Percentiles rank a stretch among this genome's conserved stretches.
Conservation (phyloP, 2,888 invertebrate species). For the Steinernema carpocapsae region DNA sequence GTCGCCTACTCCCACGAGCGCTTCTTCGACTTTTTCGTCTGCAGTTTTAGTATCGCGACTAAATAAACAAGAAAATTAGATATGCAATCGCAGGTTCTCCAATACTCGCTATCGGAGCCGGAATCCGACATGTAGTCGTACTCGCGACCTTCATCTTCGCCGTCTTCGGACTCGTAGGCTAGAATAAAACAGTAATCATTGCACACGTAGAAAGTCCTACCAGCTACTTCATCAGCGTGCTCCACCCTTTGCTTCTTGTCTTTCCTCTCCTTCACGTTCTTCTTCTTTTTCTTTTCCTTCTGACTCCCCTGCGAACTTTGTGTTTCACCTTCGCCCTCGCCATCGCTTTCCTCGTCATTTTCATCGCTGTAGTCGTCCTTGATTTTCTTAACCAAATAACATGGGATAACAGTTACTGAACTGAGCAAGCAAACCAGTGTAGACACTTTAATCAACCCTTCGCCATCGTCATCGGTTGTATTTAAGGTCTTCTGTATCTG, state of each 20-base stretch:
- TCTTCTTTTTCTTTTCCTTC: conserved; percentile 52
- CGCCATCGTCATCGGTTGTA: conserved; percentile 70
- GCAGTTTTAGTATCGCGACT: conserved; percentile 63
- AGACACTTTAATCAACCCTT: conserved; percentile 41
- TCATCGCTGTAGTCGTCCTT: conserved; percentile 58
- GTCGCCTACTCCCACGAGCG: conserved; percentile 86
- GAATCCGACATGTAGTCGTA: conserved; percentile 68
- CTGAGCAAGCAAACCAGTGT: too few relatives aligned
- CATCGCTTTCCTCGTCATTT: conserved; percentile 44
- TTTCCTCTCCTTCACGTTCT: conserved; percentile 47
- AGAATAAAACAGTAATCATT: not conserved
- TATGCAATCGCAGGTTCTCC: too few relatives aligned
- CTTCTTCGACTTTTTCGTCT: conserved; percentile 78
- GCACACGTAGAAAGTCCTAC: conserved; percentile 41
- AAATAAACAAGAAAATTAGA: too few relatives aligned
- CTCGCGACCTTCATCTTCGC: conserved; percentile 67
- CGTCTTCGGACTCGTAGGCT: conserved; percentile 66
- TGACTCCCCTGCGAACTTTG: conserved; percentile 37
- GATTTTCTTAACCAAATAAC: conserved; percentile 58
- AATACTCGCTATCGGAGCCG: conserved; percentile 66
- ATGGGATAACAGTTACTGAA: not conserved
- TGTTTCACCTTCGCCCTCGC: conserved; percentile 37
- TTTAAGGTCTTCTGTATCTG: conserved; percentile 70
- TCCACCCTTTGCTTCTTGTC: conserved; percentile 57
- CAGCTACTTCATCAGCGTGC: conserved; percentile 65